A percentile compares a stretch with the other conserved stretches of the same genome.
phyloP scores from a whole-genome alignment of 1,140 invertebrate species.

The Hydropsyche tenuis region DNA sequence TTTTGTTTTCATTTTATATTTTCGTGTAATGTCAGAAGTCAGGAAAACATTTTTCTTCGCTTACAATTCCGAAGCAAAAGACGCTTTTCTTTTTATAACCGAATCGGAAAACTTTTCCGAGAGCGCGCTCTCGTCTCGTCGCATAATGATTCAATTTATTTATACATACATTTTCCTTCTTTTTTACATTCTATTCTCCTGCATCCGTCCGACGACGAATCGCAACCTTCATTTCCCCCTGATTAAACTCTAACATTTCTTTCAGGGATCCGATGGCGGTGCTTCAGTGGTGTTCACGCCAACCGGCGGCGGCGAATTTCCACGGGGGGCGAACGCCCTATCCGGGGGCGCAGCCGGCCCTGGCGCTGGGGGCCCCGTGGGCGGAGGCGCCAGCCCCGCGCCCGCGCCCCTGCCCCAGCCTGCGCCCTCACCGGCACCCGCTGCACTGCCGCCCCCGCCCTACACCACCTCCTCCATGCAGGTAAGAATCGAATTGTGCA shows the following conservation, averaged over 20 bases:
- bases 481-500: conserved; percentile 37
- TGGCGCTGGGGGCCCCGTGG: conserved; percentile 55
- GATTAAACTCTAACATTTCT: no score
- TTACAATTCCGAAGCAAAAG: neutral
- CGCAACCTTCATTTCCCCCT: no score
- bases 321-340: conserved; percentile 56
- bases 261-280: conserved; percentile 48
- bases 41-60: conserved; percentile 7
- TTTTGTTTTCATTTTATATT: neutral
- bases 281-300: conserved; percentile 45
- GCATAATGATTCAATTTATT: no score
- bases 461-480: conserved; percentile 48
- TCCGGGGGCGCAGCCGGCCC: conserved; percentile 34
- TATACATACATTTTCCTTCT: no score
- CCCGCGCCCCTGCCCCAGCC: conserved; percentile 60
- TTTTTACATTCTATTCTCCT: no score
- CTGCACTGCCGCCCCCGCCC: conserved; percentile 57
- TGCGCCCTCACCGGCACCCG: conserved; percentile 59
- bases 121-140: no score
- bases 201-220: no score
- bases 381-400: conserved; percentile 58
- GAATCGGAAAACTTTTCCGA: no score
- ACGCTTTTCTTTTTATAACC: neutral
- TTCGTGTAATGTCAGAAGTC: conserved; percentile 13
- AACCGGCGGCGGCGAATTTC: conserved; percentile 54